Percentiles rank a stretch among this genome's conserved stretches.
These are phyloP conservation scores for Pristionchus fissidentatus DNA, from an alignment of 2,888 invertebrate species.

Conservation along the genomic window DNA sequence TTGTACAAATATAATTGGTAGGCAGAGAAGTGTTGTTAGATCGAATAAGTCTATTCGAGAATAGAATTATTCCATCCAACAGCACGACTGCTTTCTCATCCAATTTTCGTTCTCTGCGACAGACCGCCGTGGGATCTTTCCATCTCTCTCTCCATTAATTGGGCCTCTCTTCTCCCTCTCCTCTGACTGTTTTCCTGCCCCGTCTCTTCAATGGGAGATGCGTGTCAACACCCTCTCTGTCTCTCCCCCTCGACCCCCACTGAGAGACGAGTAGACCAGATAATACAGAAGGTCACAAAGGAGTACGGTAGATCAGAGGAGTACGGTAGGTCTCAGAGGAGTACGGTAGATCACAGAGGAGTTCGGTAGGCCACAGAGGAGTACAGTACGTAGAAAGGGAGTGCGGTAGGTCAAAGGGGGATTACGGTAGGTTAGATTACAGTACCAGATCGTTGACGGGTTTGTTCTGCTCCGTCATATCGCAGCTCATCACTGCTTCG, in stretches of 20 bases:
- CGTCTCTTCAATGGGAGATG: constrained; percentile 2
- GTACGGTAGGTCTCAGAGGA: background rate
- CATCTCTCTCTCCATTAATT: no score
- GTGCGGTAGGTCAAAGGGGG: background rate
- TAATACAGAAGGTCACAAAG: background rate
- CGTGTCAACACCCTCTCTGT: background rate
- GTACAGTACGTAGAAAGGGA: background rate
- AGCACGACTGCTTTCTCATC: no score
- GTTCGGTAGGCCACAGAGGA: background rate
- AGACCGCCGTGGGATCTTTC: no score
- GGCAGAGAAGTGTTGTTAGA: no score
- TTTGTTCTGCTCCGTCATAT: constrained; percentile 39
- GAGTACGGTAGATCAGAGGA: background rate
- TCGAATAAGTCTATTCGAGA: no score
- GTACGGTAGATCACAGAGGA: constrained; percentile 23
- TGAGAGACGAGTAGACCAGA: background rate
- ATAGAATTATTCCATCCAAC: no score
- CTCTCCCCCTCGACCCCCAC: background rate
- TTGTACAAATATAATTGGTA: no score
- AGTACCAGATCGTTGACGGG: constrained; percentile 42
- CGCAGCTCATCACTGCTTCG: constrained; percentile 20
- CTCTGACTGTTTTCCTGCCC: background rate
- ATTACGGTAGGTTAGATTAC: background rate
- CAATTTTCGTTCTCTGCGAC: no score
- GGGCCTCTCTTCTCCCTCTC: no score